Evolutionary conservation across 2,797 vertebrate genomes (phyloP).

Genomic region (Sebastes taczanowskii): DNA sequence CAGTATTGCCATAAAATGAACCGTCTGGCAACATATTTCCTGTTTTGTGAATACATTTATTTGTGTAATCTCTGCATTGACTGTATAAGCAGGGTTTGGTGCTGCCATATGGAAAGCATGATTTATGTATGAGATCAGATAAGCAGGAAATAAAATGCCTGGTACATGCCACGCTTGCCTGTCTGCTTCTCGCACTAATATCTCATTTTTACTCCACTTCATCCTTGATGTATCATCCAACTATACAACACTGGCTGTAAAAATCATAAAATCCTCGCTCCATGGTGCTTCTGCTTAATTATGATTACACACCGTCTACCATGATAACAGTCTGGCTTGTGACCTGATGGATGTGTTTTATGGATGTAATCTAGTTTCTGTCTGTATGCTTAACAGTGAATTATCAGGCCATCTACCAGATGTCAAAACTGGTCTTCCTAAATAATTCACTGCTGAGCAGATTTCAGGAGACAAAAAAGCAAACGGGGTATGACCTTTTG

Average conservation of each 20-base stretch:
- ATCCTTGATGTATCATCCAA: not conserved
- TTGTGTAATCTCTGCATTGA: conserved; percentile 31
- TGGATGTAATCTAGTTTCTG: conserved; percentile 7
- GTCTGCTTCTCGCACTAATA: conserved; percentile 11
- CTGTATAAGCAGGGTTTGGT: conserved; percentile 20
- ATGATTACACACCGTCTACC: not conserved
- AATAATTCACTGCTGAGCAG: not conserved
- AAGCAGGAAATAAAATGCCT: conserved; percentile 63
- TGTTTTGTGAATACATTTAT: conserved; percentile 49
- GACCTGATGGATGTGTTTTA: conserved; percentile 14
- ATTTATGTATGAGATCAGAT: conserved; percentile 53
- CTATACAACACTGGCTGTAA: conserved; percentile 1
- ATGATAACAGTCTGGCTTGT: not conserved
- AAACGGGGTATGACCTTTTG: not conserved
- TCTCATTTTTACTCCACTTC: conserved; percentile 5
- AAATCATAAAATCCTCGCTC: conserved; percentile 20
- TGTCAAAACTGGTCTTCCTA: not conserved
- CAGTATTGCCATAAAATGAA: conserved; percentile 35
- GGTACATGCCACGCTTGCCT: conserved; percentile 12
- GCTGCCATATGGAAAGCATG: conserved; percentile 49
- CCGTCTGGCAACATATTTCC: conserved; percentile 7
- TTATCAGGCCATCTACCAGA: conserved; percentile 1
- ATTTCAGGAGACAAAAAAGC: not conserved
- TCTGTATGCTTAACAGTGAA: conserved; percentile 6
- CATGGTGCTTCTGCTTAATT: not conserved